Evolutionary conservation across 2,797 vertebrate genomes (phyloP), one percentile per base, ranked within the genome.

Genomic region (Danio choprae): DNA sequence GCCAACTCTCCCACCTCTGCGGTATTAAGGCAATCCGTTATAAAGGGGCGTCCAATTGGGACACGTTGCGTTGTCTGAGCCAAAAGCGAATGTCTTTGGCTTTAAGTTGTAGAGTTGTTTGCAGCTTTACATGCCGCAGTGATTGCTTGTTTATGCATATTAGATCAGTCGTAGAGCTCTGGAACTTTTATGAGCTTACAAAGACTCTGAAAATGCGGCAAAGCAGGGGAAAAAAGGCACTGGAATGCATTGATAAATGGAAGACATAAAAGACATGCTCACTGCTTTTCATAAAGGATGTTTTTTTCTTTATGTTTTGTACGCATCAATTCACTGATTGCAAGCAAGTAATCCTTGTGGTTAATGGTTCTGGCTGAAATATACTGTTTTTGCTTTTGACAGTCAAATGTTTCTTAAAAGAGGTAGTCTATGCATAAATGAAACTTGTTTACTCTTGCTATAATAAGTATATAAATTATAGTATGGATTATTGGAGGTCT

Each of bases 1-100:
- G 82, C 85, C 88, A 83, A 81, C 85, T 86, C 38, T 41, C 77
- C 88, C 87, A 86, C 87, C 56, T 86, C 87, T 69, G 85, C 77
- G 71, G 88, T 89, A 89, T 90, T 84, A 86, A 88, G 85, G 89
- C 84, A 86, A 88, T 90, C 88, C 85, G 74, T 91, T 87, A 88
- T 43, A 46, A 70, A 86, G 79, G 29, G 58, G 46, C 22, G 79
- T 55, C 84, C 71, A 81, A 51, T 77, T 56, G 74, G 46, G 71
- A 81, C 68, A 80, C 18, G 18, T 73, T 46, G 72, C 53, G 29
- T 63, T 74, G 48, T 78, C 48, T 79, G 48, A 76, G 43, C 46
- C 80, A 69, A 74, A 74, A 55, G 77, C 13, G 74, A 62, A 67
- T 71, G 53, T 51, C 64, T 77, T 85, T 71, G 51, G 55, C 64